Evolutionary conservation across 2,113 vertebrate species (phyloP).

Genomic region (Crocuta crocuta): DNA sequence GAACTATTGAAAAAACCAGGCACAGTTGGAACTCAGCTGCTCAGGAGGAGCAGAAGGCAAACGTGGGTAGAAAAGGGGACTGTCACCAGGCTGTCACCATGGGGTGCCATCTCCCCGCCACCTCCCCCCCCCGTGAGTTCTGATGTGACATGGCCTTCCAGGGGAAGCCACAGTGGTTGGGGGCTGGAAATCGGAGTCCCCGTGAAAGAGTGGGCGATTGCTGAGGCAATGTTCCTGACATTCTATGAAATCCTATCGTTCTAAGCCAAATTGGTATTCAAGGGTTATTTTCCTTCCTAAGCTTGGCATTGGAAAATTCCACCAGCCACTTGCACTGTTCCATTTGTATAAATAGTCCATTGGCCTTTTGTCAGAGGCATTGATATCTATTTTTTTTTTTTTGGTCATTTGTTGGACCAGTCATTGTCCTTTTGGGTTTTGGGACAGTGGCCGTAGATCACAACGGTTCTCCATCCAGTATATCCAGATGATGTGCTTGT

Average conservation of each 20-base stretch:
- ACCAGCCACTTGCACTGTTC: not conserved
- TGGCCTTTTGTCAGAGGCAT: not conserved
- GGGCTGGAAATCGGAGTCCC: not conserved
- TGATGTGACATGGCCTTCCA: fast-evolving
- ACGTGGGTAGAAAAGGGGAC: not conserved
- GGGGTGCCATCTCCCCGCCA: too few relatives aligned
- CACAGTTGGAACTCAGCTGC: too few relatives aligned
- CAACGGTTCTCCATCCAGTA: not conserved
- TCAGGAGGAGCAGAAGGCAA: not conserved
- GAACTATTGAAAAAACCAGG: not conserved
- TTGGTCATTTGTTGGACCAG: not conserved
- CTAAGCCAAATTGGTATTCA: not conserved
- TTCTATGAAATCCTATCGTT: not conserved
- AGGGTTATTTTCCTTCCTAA: not conserved
- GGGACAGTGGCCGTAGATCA: not conserved
- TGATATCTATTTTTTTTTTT: too few relatives aligned
- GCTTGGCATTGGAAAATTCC: not conserved
- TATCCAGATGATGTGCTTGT: too few relatives aligned
- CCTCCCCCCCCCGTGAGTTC: not conserved
- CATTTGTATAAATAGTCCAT: not conserved
- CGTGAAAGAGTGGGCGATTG: fast-evolving
- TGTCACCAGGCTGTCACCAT: not conserved
- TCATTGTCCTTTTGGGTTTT: not conserved
- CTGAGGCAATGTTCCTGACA: not conserved
- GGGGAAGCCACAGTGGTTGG: fast-evolving